phyloP scores from a whole-genome alignment of 2,797 vertebrate genomes.

The Peromyscus nudipes region DNA sequence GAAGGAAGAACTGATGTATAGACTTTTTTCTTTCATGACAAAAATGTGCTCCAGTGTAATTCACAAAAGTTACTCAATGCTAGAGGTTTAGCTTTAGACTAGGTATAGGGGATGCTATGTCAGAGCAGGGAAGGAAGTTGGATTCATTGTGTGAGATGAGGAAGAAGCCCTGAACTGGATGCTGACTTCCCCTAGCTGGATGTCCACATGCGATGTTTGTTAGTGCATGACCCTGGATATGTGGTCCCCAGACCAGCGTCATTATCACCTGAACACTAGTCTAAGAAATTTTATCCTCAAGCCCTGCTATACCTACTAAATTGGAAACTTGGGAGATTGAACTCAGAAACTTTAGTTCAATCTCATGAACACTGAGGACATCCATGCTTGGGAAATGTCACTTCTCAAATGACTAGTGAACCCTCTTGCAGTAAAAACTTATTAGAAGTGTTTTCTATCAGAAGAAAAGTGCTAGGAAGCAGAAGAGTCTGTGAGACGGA shows the following conservation, averaged over 20 bases:
- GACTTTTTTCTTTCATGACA: conserved; percentile 3
- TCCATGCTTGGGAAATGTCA: background rate
- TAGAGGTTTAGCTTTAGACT: background rate
- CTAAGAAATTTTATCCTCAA: background rate
- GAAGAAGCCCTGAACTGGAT: background rate
- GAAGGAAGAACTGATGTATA: background rate
- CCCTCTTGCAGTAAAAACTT: background rate
- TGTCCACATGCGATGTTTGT: background rate
- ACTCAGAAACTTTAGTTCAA: background rate
- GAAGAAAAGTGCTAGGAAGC: conserved; percentile 33
- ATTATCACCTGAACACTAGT: background rate
- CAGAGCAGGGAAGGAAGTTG: background rate
- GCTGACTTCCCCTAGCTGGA: background rate
- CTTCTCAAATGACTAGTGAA: background rate
- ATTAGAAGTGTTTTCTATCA: conserved; percentile 44
- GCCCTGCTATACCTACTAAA: background rate
- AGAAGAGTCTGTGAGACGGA: background rate
- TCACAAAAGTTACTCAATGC: conserved; percentile 33
- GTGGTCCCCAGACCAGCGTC: background rate
- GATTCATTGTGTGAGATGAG: background rate
- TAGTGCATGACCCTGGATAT: background rate
- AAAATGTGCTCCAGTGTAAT: background rate
- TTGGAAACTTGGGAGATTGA: background rate
- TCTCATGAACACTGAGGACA: background rate
- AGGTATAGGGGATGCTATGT: background rate